A percentile compares a stretch with the other conserved stretches of the same genome.
Evolutionary conservation across 1,140 invertebrate genomes (phyloP).

Genomic region (Vanessa tameamea): DNA sequence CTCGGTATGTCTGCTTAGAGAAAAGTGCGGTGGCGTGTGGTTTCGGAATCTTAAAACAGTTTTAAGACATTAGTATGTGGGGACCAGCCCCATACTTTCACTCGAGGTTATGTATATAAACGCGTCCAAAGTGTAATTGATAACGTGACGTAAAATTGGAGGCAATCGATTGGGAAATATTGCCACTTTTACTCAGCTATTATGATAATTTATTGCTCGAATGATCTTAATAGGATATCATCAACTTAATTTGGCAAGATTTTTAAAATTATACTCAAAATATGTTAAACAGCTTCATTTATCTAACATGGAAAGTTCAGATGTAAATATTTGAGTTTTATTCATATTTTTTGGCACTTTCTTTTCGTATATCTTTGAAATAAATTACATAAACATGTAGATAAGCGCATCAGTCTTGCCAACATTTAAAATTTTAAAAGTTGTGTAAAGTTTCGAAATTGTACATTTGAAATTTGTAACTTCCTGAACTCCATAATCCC

Average conservation of each 20-base stretch:
- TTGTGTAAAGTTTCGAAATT: no score
- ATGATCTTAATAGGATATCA: conserved; percentile 12
- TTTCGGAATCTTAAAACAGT: conserved; percentile 75
- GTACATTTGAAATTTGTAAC: no score
- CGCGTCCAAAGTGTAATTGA: conserved; percentile 67
- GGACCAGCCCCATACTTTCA: conserved; percentile 73
- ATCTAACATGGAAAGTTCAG: neutral
- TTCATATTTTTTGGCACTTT: conserved; percentile 6
- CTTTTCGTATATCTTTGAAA: neutral
- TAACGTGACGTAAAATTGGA: conserved; percentile 68
- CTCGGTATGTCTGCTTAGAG: conserved; percentile 62
- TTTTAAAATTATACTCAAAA: neutral
- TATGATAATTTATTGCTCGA: conserved; percentile 19
- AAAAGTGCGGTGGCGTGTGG: conserved; percentile 68
- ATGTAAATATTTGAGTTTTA: conserved; percentile 4
- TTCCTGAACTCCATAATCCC: no score
- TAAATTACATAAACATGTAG: neutral
- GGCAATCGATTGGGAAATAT: conserved; percentile 47
- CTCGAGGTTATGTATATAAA: conserved; percentile 78
- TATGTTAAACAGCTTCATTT: neutral
- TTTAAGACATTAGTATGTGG: conserved; percentile 75
- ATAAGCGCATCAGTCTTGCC: no score
- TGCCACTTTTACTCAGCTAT: conserved; percentile 35
- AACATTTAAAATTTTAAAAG: no score
- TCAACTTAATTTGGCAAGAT: neutral